Percentiles rank a stretch among this genome's conserved stretches.
Evolutionary conservation across 2,888 invertebrate species (phyloP).

Genomic region (Onthophagus sagittarius): DNA sequence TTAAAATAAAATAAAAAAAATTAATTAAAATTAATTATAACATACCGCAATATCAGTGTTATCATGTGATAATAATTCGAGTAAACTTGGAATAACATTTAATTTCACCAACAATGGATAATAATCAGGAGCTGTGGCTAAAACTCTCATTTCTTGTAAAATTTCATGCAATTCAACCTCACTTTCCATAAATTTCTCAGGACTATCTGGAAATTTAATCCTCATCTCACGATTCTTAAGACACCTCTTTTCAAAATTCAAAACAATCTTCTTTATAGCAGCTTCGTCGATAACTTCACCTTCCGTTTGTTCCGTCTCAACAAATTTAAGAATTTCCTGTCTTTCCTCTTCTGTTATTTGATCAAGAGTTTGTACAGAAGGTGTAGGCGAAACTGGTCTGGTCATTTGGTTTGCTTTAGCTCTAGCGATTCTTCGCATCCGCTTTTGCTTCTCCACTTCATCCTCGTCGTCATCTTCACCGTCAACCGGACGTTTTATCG

Average conservation of each 20-base stretch:
- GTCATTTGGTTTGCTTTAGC: conserved; percentile 52
- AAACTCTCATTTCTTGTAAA: conserved; percentile 83
- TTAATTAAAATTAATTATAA: not conserved
- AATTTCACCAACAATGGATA: conserved; percentile 89
- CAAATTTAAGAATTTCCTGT: conserved; percentile 76
- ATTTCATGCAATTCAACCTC: conserved; percentile 74
- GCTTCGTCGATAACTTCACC: conserved; percentile 86
- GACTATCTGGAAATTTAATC: conserved; percentile 95
- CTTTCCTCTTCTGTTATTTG: conserved; percentile 66
- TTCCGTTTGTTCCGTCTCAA: conserved; percentile 77
- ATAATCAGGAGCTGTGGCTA: conserved; percentile 93
- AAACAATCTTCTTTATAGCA: conserved; percentile 80
- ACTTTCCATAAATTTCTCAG: conserved; percentile 98
- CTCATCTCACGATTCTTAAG: conserved; percentile 95
- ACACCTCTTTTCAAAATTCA: conserved; percentile 92
- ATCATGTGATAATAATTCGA: conserved; percentile 91
- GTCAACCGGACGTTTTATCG: conserved; percentile 66
- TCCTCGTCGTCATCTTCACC: conserved; percentile 56
- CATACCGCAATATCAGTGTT: conserved; percentile 78
- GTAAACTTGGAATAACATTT: conserved; percentile 82
- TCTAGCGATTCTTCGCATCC: conserved; percentile 59
- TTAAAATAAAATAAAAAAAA: not conserved
- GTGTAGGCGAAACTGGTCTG: conserved; percentile 47
- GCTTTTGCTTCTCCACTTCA: conserved; percentile 59
- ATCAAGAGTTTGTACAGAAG: conserved; percentile 52